Percentiles rank a stretch among this genome's conserved stretches.
Evolutionary conservation across 2,888 invertebrate genomes (phyloP).

Genomic region (Homarus gammarus): DNA sequence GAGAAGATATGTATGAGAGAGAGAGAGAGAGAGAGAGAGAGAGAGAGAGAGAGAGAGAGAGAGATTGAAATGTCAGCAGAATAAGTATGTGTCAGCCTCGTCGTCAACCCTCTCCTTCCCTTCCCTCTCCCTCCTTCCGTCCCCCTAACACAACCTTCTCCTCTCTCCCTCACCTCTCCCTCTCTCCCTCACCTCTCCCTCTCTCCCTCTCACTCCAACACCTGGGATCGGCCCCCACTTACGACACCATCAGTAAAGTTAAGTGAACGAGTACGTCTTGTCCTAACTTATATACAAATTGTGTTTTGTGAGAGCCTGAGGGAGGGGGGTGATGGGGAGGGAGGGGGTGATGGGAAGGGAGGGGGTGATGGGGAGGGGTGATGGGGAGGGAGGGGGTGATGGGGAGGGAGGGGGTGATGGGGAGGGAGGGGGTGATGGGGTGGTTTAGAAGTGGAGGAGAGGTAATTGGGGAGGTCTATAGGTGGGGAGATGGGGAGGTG

Average conservation of each 20-base stretch:
- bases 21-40: too few species aligned
- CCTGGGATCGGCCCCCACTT: not conserved
- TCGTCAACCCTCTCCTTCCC: not conserved
- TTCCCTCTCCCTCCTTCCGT: slow-evolving; percentile 9
- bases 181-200: not conserved
- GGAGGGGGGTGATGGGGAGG: not conserved
- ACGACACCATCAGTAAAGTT: not conserved
- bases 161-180: slow-evolving; percentile 8
- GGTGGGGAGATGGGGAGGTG: too few species aligned
- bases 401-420: not conserved
- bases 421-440: not conserved
- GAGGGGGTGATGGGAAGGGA: not conserved
- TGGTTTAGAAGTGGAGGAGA: too few species aligned
- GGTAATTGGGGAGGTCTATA: too few species aligned
- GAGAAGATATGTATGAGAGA: too few species aligned
- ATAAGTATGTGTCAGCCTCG: too few species aligned
- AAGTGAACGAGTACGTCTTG: not conserved
- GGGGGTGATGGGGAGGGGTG: not conserved
- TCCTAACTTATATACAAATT: not conserved
- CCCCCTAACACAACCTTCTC: not conserved
- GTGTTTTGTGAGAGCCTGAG: not conserved
- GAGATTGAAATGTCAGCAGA: too few species aligned
- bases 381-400: not conserved
- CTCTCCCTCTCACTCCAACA: not conserved
- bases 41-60: too few species aligned